Base-by-base conservation (phyloP, 2,797 vertebrate genomes). In the Chiropotes sagulatus region DNA sequence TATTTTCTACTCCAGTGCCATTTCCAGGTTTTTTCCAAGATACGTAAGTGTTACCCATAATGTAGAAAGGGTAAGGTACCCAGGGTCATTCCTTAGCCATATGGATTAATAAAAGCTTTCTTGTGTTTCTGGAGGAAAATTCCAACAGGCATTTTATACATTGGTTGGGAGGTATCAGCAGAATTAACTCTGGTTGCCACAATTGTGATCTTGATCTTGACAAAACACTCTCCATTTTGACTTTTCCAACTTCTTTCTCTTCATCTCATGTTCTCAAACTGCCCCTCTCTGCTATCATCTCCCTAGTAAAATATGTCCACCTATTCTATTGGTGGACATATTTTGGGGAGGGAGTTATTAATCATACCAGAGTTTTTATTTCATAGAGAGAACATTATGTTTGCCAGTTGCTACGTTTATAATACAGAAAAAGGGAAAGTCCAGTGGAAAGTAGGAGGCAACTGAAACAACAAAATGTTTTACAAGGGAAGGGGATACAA, bases 401-500 rank as follows among this genome's bases (percentile, higher is more conserved):
- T 52, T 36, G 24, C 11, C 39, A 64, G 7, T 36, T 36, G 50
- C 10, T 72, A 13, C 1, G 36, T 54, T 80, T 50, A 85, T 30
- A 10, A 8, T 52, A 11, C 20, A 70, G 19, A 7, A 24, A 93
- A 86, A 33, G 0, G 26, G 17, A 78, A 73, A 22, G 2, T 41
- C 24, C 54, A 4, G 13, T 76, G 26, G 22, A 20, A 44, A 83
- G 5, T 4, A 26, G 81, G 48, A 57, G 57, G 30, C 30, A 58
- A 61, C 14, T 72, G 13, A 22, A 89, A 75, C 2, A 61, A 46
- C 0, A 30, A 54, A 88, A 82, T 13, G 14, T 39, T 39, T 86
- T 72, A 0, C 36, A n/a, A 26, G 7, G 30, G 4, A 19, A 80
- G 7, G 36, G 0, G 13, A 41, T 19, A 33, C 4, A 1, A 8